Base-by-base conservation (phyloP, 2,888 invertebrate species). In the Sarcophaga caerulescens region DNA sequence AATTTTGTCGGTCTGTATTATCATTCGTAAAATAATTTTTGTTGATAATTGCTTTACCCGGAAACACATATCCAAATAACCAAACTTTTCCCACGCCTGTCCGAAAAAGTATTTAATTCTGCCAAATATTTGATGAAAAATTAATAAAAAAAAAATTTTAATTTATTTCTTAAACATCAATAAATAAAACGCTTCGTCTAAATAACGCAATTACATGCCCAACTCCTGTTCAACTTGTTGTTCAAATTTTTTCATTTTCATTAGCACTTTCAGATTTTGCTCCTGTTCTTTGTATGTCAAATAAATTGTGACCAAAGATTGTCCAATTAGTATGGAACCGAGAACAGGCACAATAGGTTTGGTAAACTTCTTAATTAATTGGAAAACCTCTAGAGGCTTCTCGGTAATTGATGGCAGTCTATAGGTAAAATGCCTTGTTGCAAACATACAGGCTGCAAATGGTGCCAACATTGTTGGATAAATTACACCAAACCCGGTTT, bases 401-500 rank as follows among this genome's bases (percentile, higher is more conserved):
- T 94, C 93, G 0, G 90, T 93, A n/a, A 96, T 90, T n/a, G 94
- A 94, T 4, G 96, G 96, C 25, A 96, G 88, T 87, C 95, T 94
- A 88, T 93, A 95, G 5, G 96, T 96, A 70, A 92, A 93, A 90
- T 95, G 95, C 83, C 95, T 94, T 73, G 94, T 94, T 45, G 96
- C 95, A 87, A 95, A 93, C 94, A 95, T 94, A 88, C 96, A 94
- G 76, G 94, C 93, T 63, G 95, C 93, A 1, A 95, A 81, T 10
- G 96, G 95, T 3, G 94, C 94, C 66, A 96, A 88, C 1, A 95
- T 59, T 88, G 95, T 90, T 0, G 97, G 96, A 90, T 96, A 95
- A 4, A 94, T 88, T 1, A 94, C 89, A 0, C 95, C 95, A 6
- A 94, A 83, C 0, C 89, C 88, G 0, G 93, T 89, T 92, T 96